Conservation (phyloP, 2,888 invertebrate species). For the Prostheceraeus crozeri region DNA sequence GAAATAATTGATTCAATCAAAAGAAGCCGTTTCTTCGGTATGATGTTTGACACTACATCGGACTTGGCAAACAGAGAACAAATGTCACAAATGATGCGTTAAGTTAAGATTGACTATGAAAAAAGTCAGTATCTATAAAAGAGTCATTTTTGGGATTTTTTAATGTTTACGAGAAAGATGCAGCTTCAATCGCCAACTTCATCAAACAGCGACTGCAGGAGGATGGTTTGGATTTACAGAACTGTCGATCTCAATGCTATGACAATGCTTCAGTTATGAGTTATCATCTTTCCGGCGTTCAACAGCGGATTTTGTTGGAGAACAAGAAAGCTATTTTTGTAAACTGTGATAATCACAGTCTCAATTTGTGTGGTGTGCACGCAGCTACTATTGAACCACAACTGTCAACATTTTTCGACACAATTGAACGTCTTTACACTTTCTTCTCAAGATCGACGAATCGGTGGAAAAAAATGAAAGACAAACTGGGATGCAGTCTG, state of each 20-base stretch:
- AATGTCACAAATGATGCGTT: constrained; percentile 3
- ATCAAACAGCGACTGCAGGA: background rate
- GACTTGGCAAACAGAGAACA: constrained; percentile 17
- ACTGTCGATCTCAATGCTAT: constrained; percentile 22
- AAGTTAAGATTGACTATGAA: constrained; percentile 11
- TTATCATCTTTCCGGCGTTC: background rate
- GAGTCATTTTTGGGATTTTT: constrained; percentile 10
- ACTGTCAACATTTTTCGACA: no score
- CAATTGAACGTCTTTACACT: no score
- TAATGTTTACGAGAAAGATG: background rate
- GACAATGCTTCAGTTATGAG: constrained; percentile 12
- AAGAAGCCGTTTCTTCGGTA: background rate
- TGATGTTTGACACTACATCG: background rate
- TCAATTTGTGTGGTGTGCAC: no score
- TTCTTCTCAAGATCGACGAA: no score
- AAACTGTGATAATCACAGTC: no score
- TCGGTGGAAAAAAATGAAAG: no score
- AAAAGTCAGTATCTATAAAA: constrained; percentile 16
- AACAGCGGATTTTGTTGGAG: constrained; percentile 4
- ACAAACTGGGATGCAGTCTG: no score
- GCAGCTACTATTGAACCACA: no score
- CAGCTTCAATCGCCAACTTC: background rate
- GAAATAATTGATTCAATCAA: constrained; percentile 5
- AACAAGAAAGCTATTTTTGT: no score
- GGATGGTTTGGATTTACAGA: constrained; percentile 10